Evolutionary conservation across 2,113 vertebrate species (phyloP).

Genomic region (Sinocyclocheilus anophthalmus): DNA sequence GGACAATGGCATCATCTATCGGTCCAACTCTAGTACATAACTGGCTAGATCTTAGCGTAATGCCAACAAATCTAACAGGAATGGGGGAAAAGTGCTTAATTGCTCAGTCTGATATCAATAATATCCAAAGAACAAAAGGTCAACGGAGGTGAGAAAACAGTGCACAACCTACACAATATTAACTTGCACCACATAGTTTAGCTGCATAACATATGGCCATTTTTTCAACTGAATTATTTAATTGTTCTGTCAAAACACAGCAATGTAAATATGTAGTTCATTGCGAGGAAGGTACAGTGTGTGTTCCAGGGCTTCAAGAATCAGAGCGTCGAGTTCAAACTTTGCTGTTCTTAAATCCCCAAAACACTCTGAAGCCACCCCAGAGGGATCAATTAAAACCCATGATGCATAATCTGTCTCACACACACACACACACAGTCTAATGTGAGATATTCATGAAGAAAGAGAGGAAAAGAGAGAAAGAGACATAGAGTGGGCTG

Average conservation of each 20-base stretch:
- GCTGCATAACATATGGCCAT: neutral
- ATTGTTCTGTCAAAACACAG: neutral
- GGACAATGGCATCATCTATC: too few relatives aligned
- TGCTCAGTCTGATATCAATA: neutral
- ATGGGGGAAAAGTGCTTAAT: neutral
- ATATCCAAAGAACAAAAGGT: neutral
- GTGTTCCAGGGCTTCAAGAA: slow-evolving; percentile 57
- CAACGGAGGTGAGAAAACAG: neutral
- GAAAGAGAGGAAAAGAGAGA: slow-evolving; percentile 12
- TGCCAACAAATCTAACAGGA: too few relatives aligned
- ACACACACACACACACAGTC: slow-evolving; percentile 27
- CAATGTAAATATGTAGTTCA: slow-evolving; percentile 16
- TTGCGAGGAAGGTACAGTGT: slow-evolving; percentile 52
- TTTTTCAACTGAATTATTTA: slow-evolving; percentile 4
- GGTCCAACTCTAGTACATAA: too few relatives aligned
- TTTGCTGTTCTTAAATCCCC: slow-evolving; percentile 59
- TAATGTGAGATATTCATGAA: too few relatives aligned
- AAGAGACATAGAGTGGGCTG: slow-evolving; percentile 2
- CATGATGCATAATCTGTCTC: slow-evolving; percentile 70
- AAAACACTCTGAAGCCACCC: slow-evolving; percentile 63
- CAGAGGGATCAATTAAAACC: slow-evolving; percentile 79
- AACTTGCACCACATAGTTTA: neutral
- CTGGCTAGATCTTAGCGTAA: too few relatives aligned
- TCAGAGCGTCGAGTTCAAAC: slow-evolving; percentile 65
- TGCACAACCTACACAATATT: neutral